A percentile compares a stretch with the other conserved stretches of the same genome.
These are phyloP conservation scores for Rhodinocichla rosea DNA, from an alignment of 2,113 vertebrate genomes.

Conservation along the genomic window DNA sequence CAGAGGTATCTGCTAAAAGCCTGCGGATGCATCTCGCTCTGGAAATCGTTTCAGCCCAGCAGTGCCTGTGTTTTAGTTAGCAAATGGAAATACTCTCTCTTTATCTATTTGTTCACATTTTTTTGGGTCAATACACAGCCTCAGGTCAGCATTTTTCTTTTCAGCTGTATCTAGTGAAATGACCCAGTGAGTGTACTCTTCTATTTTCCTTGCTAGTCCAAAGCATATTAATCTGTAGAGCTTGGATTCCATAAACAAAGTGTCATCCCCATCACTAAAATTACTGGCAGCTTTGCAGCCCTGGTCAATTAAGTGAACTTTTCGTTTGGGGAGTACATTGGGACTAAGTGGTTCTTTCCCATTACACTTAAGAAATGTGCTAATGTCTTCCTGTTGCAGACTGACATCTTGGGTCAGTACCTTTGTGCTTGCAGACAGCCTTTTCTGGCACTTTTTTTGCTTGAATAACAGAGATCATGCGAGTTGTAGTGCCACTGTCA, in stretches of 20 bases:
- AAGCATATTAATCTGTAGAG: conserved; percentile 2
- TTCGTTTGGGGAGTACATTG: not conserved
- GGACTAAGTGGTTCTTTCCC: not conserved
- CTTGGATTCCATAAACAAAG: not conserved
- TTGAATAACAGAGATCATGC: not conserved
- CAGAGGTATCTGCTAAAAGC: conserved; percentile 26
- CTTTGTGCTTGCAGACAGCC: not conserved
- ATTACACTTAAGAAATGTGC: not conserved
- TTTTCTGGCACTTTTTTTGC: not conserved
- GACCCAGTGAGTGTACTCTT: conserved; percentile 11
- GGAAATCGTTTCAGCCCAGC: conserved; percentile 22
- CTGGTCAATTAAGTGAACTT: not conserved
- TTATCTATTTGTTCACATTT: conserved; percentile 29
- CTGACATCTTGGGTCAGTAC: not conserved
- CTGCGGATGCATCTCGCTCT: not conserved
- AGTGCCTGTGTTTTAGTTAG: conserved; percentile 21
- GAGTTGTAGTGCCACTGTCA: not conserved
- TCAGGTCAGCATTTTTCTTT: conserved; percentile 45
- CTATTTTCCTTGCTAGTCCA: not conserved
- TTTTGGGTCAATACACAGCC: conserved; percentile 64
- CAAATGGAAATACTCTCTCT: conserved; percentile 21
- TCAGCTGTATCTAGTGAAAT: conserved; percentile 14
- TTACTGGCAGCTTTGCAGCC: not conserved
- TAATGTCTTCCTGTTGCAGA: not conserved
- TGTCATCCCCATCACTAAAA: not conserved